phyloP scores from a whole-genome alignment of 2,888 invertebrate genomes.

The Hoplodrina blanda region DNA sequence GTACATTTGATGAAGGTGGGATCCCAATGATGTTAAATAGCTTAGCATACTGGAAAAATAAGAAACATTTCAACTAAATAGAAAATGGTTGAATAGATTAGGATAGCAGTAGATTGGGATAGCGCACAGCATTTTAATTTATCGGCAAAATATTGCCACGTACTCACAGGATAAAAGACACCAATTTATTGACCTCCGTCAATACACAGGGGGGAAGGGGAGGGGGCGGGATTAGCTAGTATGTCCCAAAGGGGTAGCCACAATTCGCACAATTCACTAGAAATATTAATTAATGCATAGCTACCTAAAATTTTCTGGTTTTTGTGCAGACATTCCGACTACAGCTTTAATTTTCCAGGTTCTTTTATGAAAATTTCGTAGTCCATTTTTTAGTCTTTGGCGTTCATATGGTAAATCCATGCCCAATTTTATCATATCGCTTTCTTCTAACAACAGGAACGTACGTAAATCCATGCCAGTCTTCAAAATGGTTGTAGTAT shows the following conservation, averaged over 20 bases:
- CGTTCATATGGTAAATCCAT: slow-evolving; percentile 91
- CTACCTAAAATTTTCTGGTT: slow-evolving; percentile 84
- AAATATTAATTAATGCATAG: slow-evolving; percentile 45
- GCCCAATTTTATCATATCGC: slow-evolving; percentile 90
- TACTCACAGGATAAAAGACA: too few relatives aligned
- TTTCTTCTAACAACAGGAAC: slow-evolving; percentile 90
- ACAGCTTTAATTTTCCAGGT: slow-evolving; percentile 89
- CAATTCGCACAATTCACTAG: too few relatives aligned
- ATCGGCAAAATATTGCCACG: not conserved
- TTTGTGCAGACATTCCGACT: slow-evolving; percentile 82
- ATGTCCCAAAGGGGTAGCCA: not conserved
- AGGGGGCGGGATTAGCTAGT: too few relatives aligned
- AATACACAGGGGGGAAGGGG: too few relatives aligned
- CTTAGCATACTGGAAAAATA: slow-evolving; percentile 89
- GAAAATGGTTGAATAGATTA: not conserved
- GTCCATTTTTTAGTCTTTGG: slow-evolving; percentile 87
- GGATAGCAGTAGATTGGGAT: not conserved
- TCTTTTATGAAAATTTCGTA: slow-evolving; percentile 91
- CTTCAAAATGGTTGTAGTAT: slow-evolving; percentile 84
- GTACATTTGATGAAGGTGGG: slow-evolving; percentile 90
- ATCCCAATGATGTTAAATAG: slow-evolving; percentile 88
- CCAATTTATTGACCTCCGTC: too few relatives aligned
- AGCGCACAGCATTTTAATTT: not conserved
- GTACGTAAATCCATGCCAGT: slow-evolving; percentile 88
- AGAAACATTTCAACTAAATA: not conserved